phyloP scores from a whole-genome alignment of 2,888 invertebrate genomes.

The Sphaerophoria taeniata region DNA sequence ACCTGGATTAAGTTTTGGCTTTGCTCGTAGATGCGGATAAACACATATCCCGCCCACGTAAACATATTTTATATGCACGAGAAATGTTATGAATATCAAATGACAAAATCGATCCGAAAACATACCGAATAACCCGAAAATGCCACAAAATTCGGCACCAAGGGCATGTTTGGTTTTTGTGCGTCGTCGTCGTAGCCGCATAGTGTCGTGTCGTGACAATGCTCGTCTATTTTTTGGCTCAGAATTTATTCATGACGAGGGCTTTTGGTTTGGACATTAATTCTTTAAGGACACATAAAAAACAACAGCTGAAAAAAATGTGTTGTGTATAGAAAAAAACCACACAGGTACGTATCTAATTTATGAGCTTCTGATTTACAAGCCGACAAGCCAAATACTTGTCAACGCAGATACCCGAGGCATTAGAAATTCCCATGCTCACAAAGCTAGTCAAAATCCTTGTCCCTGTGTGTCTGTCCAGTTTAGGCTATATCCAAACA shows the following conservation, averaged over 20 bases:
- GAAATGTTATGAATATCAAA: slow-evolving; percentile 66
- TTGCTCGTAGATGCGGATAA: not conserved
- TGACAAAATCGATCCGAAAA: slow-evolving; percentile 55
- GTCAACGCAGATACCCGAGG: slow-evolving; percentile 20
- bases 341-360: slow-evolving; percentile 49
- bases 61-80: slow-evolving; percentile 27
- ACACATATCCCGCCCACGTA: slow-evolving; percentile 60
- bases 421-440: slow-evolving; percentile 26
- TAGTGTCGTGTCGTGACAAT: slow-evolving; percentile 49
- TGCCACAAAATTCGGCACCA: slow-evolving; percentile 59
- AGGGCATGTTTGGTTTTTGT: slow-evolving; percentile 51
- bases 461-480: too few relatives aligned
- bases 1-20: slow-evolving; percentile 47
- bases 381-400: slow-evolving; percentile 54
- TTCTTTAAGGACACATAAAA: slow-evolving; percentile 33
- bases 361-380: slow-evolving; percentile 65
- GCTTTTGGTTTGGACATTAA: slow-evolving; percentile 46
- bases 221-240: slow-evolving; percentile 42
- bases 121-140: slow-evolving; percentile 64
- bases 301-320: slow-evolving; percentile 29
- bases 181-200: too few relatives aligned
- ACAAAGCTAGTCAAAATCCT: not conserved
- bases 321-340: slow-evolving; percentile 28
- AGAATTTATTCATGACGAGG: slow-evolving; percentile 66
- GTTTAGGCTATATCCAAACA: not conserved